phyloP scores from a whole-genome alignment of 2,888 invertebrate species.

The Philhelius pedissequus region DNA sequence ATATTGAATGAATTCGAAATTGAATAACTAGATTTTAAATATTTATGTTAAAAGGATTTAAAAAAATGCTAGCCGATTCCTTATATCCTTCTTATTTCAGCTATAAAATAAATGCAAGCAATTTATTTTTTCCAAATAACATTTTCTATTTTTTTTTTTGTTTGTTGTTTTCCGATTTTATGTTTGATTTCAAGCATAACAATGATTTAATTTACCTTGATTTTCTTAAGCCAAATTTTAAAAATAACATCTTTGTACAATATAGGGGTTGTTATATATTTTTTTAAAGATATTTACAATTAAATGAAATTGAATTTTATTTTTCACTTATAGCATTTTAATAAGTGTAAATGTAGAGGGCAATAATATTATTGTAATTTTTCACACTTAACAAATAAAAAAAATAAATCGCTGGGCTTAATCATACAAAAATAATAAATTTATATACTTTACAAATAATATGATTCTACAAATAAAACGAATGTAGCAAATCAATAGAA shows the following conservation, averaged over 20 bases:
- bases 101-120: not conserved
- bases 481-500: constrained; percentile 14
- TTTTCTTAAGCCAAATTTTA: not conserved
- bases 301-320: constrained; percentile 37
- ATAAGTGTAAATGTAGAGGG: not conserved
- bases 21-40: too few relatives aligned
- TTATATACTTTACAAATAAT: constrained; percentile 25
- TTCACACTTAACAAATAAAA: not conserved
- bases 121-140: not conserved
- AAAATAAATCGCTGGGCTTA: constrained; percentile 33
- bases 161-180: not conserved
- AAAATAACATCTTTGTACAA: constrained; percentile 40
- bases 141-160: not conserved
- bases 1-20: too few relatives aligned
- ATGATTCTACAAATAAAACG: constrained; percentile 11
- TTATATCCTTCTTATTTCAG: not conserved
- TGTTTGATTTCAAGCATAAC: not conserved
- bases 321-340: not conserved
- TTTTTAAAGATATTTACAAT: constrained; percentile 48
- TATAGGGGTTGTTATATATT: constrained; percentile 11
- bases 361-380: not conserved
- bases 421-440: constrained; percentile 1
- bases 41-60: too few relatives aligned
- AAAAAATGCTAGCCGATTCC: not conserved
- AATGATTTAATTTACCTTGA: not conserved